Percentiles rank a stretch among this genome's conserved stretches.
Evolutionary conservation across 2,113 vertebrate genomes (phyloP).

Genomic region (Gymnarchus niloticus): DNA sequence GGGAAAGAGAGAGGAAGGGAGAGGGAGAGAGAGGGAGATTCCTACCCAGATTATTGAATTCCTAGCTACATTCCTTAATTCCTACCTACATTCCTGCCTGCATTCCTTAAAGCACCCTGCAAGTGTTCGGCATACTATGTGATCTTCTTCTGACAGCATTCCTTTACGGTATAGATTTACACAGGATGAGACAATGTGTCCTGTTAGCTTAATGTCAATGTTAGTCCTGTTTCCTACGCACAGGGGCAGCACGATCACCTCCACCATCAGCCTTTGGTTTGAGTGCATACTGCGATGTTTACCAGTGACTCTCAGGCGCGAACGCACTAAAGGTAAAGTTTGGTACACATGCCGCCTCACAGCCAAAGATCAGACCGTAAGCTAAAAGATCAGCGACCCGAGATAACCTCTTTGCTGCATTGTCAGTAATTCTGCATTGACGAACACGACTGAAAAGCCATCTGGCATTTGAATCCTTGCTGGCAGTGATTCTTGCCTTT

Average conservation of each 20-base stretch:
- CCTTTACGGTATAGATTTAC: background rate
- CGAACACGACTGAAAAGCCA: conserved; percentile 8
- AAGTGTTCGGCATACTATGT: no score
- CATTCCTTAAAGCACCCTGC: background rate
- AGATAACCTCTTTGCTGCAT: background rate
- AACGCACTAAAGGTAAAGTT: background rate
- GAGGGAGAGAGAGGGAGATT: background rate
- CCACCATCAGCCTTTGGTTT: background rate
- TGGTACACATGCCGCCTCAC: background rate
- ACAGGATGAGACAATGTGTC: background rate
- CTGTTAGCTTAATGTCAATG: background rate
- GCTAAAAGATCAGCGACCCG: background rate
- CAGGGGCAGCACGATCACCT: background rate
- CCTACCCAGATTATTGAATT: background rate
- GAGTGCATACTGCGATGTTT: background rate
- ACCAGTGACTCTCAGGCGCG: background rate
- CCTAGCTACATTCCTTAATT: background rate
- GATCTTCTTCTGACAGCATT: no score
- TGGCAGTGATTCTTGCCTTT: background rate
- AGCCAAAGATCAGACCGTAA: background rate
- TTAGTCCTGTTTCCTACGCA: background rate
- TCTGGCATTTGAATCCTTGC: background rate
- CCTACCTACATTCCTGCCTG: background rate
- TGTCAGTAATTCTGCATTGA: background rate
- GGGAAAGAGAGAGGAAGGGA: background rate